Conservation (phyloP, 2,797 vertebrate species). For the Amniataba percoides region DNA sequence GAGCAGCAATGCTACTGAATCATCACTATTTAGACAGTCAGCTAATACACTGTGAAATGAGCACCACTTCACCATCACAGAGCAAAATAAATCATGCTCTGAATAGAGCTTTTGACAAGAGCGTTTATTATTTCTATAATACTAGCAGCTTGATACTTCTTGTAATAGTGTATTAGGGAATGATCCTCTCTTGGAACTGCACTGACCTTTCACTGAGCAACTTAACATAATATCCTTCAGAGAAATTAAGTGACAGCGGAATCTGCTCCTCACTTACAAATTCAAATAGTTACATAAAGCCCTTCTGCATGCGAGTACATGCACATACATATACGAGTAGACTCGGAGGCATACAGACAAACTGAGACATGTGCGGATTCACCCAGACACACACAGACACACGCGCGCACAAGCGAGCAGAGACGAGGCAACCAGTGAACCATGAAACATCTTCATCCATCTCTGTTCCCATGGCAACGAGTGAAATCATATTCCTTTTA, state of each 20-base stretch:
- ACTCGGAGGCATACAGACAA: conserved; percentile 60
- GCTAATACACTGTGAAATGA: conserved; percentile 86
- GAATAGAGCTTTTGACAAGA: conserved; percentile 73
- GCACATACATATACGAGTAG: conserved; percentile 31
- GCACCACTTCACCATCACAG: conserved; percentile 72
- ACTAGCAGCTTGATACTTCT: conserved; percentile 65
- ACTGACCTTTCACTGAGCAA: conserved; percentile 73
- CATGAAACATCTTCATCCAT: conserved; percentile 87
- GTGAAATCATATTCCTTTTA: conserved; percentile 86
- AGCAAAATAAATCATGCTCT: conserved; percentile 75
- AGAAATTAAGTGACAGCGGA: conserved; percentile 63
- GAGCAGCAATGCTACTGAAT: conserved; percentile 75
- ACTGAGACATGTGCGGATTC: conserved; percentile 55
- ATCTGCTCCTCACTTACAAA: conserved; percentile 46
- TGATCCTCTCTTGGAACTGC: conserved; percentile 66
- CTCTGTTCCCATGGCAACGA: conserved; percentile 89
- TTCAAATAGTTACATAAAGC: conserved; percentile 63
- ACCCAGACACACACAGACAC: conserved; percentile 49
- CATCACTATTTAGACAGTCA: conserved; percentile 81
- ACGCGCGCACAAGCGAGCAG: conserved; percentile 17
- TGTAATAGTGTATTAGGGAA: conserved; percentile 72
- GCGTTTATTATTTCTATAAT: conserved; percentile 72
- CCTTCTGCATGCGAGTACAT: conserved; percentile 39
- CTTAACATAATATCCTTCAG: conserved; percentile 71
- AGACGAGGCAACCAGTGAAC: conserved; percentile 81